Base-by-base conservation (phyloP, 2,888 invertebrate genomes). In the Drosophila tanythrix region DNA sequence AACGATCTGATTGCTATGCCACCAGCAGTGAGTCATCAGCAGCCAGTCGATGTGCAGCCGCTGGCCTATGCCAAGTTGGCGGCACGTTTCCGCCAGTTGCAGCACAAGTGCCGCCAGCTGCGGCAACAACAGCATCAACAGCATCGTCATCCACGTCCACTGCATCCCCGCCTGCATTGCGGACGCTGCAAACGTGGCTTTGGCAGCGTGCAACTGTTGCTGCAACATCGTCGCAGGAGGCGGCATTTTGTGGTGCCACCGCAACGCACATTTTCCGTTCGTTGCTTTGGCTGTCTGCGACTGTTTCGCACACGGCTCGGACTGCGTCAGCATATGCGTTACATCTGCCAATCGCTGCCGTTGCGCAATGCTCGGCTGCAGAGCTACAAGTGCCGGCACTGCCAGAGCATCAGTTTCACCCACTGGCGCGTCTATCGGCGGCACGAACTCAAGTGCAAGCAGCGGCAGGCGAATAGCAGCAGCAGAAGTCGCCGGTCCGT, bases 291-390 rank as follows among this genome's bases (percentile, higher is more conserved):
- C 57, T 93, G 93, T 61, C 70, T 80, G 51, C 91, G 89, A 40
- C 76, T 85, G 7, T 92, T 93, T 53, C 74, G 79, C 18, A 87
- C 89, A 25, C 91, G 92, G n/a, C 68, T 91, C 11, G 92, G 90
- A 0, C 81, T 93, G 25, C 90, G 81, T n/a, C 92, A 93, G 71
- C 93, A 93, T 43, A 86, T 90, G 72, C 90, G 89, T 27, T 92
- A 91, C 78, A 88, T 93, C 55, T 93, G 93, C 35, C 87, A 90
- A 50, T 77, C 82, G 48, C 27, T 90, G 63, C 84, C 91, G 18
- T 35, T 91, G 70, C 81, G 90, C 70, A 88, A 84, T 13, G 40
- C 70, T 0, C 73, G 70, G 6, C 56, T 81, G 52, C 87, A 84
- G 63, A 85, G 76, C 18, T 92, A 88, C 67, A 85, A 88, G 71